Evolutionary conservation across 1,140 invertebrate species (phyloP).

Genomic region (Arion vulgaris): DNA sequence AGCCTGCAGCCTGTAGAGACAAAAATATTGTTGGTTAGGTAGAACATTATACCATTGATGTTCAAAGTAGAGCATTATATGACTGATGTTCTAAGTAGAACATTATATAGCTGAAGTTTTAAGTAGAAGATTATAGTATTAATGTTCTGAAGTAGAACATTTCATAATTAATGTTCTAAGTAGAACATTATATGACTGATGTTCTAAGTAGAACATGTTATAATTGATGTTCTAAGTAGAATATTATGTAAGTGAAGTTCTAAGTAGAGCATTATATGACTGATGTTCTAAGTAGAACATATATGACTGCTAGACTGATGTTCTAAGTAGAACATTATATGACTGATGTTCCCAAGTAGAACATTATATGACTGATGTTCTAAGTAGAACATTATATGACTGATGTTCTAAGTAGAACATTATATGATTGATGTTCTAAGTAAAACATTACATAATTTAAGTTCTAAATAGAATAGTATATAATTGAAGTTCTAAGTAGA

Average conservation of each 20-base stretch:
- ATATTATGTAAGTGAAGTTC: neutral
- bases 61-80: neutral
- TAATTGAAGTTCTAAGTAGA: no score
- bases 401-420: neutral
- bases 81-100: neutral
- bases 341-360: no score
- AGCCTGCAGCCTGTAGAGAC: constrained; percentile 54
- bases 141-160: no score
- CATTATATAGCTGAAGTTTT: no score
- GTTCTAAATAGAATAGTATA: no score
- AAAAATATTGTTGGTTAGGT: neutral
- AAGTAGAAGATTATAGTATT: no score
- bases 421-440: neutral
- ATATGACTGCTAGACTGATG: no score
- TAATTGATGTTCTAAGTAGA: neutral
- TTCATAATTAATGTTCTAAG: no score
- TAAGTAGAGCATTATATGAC: neutral
- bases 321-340: no score
- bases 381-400: neutral
- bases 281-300: neutral
- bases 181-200: no score
- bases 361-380: neutral
- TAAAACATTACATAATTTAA: no score
- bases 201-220: neutral
- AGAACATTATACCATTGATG: neutral